phyloP scores from a whole-genome alignment of 1,140 invertebrate genomes.

The Lucilia cuprina region DNA sequence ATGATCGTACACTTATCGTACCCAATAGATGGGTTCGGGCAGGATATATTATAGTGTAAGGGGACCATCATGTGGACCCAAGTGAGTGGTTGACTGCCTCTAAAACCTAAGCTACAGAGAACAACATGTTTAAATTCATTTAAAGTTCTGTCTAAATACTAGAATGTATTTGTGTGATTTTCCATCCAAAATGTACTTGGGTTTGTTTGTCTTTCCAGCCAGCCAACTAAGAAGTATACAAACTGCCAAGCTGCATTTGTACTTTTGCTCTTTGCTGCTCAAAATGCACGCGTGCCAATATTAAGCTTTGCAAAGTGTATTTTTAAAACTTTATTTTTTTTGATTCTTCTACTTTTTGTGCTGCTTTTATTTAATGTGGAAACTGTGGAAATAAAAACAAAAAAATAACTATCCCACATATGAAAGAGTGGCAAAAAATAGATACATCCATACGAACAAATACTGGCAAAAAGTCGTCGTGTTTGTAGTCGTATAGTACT shows the following conservation, averaged over 20 bases:
- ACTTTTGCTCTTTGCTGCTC: not conserved
- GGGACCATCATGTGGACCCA: too few relatives aligned
- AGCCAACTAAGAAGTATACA: not conserved
- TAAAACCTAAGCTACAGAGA: too few relatives aligned
- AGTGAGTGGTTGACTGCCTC: too few relatives aligned
- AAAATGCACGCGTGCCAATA: conserved; percentile 32
- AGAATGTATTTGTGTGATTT: too few relatives aligned
- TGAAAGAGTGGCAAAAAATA: not conserved
- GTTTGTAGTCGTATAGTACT: too few relatives aligned
- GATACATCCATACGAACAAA: not conserved
- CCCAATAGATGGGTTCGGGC: too few relatives aligned
- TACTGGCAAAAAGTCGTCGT: not conserved
- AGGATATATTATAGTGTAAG: too few relatives aligned
- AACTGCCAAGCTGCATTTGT: not conserved
- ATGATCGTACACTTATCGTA: too few relatives aligned
- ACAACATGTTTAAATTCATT: too few relatives aligned
- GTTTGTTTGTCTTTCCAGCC: too few relatives aligned
- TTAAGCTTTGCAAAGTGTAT: conserved; percentile 21
- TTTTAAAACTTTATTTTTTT: not conserved
- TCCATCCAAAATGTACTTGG: too few relatives aligned
- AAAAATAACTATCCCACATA: conserved; percentile 13
- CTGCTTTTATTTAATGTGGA: not conserved
- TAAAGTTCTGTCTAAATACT: too few relatives aligned
- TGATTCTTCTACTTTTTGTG: not conserved
- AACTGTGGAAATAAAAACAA: not conserved